Percentiles rank a stretch among this genome's conserved stretches.
phyloP scores from a whole-genome alignment of 1,140 invertebrate species.

The Sinonovacula constricta region DNA sequence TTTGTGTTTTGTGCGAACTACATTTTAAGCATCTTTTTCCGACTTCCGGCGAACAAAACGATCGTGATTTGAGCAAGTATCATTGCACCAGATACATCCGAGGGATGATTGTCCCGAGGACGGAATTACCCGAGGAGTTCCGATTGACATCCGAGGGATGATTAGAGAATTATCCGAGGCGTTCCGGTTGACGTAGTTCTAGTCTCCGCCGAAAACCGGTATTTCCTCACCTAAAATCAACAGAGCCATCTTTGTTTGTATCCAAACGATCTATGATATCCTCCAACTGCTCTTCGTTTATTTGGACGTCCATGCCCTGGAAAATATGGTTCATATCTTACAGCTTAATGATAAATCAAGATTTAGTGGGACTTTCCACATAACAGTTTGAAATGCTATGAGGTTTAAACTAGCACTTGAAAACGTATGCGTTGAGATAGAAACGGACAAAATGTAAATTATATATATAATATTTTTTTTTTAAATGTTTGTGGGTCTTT shows the following conservation, averaged over 20 bases:
- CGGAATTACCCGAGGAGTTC: too few relatives aligned
- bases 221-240: constrained; percentile 69
- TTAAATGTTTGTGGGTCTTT: neutral
- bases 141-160: too few relatives aligned
- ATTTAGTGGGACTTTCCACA: neutral
- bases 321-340: constrained; percentile 13
- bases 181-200: too few relatives aligned
- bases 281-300: constrained; percentile 61
- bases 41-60: too few relatives aligned
- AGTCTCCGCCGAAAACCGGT: too few relatives aligned
- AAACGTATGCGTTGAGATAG: neutral
- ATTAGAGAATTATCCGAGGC: too few relatives aligned
- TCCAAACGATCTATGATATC: constrained; percentile 60
- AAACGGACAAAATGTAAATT: neutral
- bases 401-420: neutral
- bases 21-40: too few relatives aligned
- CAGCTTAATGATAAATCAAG: neutral
- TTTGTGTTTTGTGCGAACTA: too few relatives aligned
- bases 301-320: constrained; percentile 57
- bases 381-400: neutral
- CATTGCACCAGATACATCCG: too few relatives aligned
- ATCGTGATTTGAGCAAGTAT: too few relatives aligned
- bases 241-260: constrained; percentile 61
- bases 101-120: too few relatives aligned
- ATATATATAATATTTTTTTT: neutral